Evolutionary conservation across 2,888 invertebrate species (phyloP), one percentile per base, ranked within the genome.

Genomic region (Folsomia manolachei): DNA sequence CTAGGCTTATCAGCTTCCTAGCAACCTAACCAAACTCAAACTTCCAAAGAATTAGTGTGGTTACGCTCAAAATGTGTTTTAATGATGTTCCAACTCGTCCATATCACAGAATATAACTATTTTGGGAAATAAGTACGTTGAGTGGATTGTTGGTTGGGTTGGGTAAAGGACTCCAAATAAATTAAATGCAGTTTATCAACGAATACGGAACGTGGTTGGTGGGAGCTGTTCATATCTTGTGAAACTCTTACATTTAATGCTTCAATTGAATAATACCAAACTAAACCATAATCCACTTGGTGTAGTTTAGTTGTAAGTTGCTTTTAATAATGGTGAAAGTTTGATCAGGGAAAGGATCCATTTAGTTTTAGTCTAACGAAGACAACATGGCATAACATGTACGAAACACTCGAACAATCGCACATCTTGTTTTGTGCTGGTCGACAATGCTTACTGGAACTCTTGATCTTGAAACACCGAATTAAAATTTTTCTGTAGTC

Each of bases 261-360:
- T 39, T 39, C 14, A 4, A n/a, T 14, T 39, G 39, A 39, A 39
- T 14, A 39, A 39, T 9, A 39, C 39, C 39, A 39, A 39, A 39
- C 39, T 14, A 39, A 39, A 39, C 39, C 39, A 39, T 9, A 39
- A 9, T 39, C 39, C 14, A 39, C 39, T 39, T 19, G 56, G 4
- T 56, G 4, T 56, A 56, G 56, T 56, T 56, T 18, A 18, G 51
- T 18, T 51, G 9, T 51, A 56, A 56, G 19, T 56, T 56, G 21
- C 56, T 56, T 56, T 56, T 56, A 56, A 56, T 56, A 56, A 56
- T 56, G 19, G 7, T 56, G 19, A 56, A 39, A 56, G 19, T 56
- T 56, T 4, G 56, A 56, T 56, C 18, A 56, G 4, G 51, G 9
- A 18, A 21, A 7, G 56, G 56, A 56, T 56, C 21, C 56, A 56